Conservation (phyloP, 2,797 vertebrate species). For the Manis javanica region DNA sequence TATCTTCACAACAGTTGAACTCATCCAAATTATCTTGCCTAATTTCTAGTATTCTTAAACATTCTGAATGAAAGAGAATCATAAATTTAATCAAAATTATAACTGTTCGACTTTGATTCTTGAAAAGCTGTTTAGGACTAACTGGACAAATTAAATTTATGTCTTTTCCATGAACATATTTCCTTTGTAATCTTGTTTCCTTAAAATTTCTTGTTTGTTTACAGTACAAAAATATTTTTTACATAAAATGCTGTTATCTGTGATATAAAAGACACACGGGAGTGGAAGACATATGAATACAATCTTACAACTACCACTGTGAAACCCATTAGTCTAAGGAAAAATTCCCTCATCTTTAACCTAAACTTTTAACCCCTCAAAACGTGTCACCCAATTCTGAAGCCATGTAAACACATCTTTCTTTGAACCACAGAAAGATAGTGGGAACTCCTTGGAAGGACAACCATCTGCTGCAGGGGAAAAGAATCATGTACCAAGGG, state of each 20-base stretch:
- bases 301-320: constrained; percentile 17
- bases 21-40: constrained; percentile 36
- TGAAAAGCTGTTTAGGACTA: constrained; percentile 24
- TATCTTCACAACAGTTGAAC: not conserved
- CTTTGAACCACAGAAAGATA: constrained; percentile 66
- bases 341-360: not conserved
- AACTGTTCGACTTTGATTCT: constrained; percentile 1
- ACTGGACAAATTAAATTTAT: constrained; percentile 17
- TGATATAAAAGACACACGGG: constrained; percentile 55
- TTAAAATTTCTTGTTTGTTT: not conserved
- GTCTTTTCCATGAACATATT: not conserved
- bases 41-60: constrained; percentile 53
- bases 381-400: not conserved
- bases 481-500: not conserved
- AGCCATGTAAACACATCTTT: constrained; percentile 71
- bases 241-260: constrained; percentile 20
- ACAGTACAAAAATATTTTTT: constrained; percentile 27
- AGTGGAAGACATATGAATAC: constrained; percentile 41
- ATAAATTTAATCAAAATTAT: not conserved
- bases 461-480: not conserved
- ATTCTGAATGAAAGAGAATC: constrained; percentile 38
- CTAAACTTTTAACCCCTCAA: not conserved
- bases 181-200: constrained; percentile 22
- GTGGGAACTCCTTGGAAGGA: constrained; percentile 38
- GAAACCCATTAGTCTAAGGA: not conserved